Conservation (phyloP, 2,113 vertebrate genomes). For the Leptosomus discolor region DNA sequence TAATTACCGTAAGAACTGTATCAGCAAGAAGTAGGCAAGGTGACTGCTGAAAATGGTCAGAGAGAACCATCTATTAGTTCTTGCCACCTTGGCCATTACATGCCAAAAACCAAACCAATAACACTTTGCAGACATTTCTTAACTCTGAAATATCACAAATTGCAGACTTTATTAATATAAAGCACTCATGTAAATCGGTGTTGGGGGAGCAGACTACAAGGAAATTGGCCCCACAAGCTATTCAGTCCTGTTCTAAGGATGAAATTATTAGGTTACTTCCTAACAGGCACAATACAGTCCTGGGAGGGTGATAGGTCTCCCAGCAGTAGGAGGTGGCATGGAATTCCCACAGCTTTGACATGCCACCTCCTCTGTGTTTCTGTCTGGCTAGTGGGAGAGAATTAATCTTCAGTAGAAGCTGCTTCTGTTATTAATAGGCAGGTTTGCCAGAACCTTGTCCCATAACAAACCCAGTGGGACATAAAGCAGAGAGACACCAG, state of each 20-base stretch:
- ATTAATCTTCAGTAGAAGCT: background rate
- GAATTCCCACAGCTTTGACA: background rate
- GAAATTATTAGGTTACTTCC: background rate
- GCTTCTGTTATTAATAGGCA: background rate
- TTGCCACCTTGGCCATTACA: background rate
- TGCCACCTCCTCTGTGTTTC: background rate
- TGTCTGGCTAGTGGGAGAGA: background rate
- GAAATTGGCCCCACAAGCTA: background rate
- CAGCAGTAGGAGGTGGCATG: background rate
- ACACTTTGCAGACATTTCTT: background rate
- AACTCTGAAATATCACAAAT: background rate
- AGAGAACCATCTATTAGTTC: slow-evolving; percentile 11
- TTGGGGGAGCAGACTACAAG: background rate
- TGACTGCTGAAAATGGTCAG: slow-evolving; percentile 59
- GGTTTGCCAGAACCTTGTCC: background rate
- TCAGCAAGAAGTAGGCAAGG: slow-evolving; percentile 72
- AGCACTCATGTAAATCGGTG: background rate
- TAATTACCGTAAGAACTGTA: slow-evolving; percentile 70
- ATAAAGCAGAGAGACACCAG: background rate
- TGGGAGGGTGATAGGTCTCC: background rate
- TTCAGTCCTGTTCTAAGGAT: background rate
- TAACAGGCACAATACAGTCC: background rate
- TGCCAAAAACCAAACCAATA: slow-evolving; percentile 18
- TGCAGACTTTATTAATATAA: background rate
- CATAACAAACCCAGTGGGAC: background rate